Percentiles rank a stretch among this genome's conserved stretches.
Evolutionary conservation across 2,888 invertebrate species (phyloP).

Genomic region (Prenolepis imparis): DNA sequence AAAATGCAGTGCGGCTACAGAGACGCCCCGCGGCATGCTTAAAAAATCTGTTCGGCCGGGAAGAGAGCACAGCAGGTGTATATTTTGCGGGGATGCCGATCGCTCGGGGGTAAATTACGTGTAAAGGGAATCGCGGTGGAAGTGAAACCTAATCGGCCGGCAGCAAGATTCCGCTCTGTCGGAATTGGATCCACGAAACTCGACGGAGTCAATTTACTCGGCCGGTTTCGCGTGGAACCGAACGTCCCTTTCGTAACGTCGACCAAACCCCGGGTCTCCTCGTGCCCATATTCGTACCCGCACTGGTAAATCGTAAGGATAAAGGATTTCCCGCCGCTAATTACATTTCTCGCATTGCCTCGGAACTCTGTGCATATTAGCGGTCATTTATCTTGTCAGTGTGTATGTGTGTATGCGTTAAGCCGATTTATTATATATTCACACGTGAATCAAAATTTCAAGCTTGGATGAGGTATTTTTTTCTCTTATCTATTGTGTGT

Average conservation of each 20-base stretch:
- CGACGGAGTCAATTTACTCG: constrained; percentile 73
- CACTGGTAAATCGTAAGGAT: constrained; percentile 63
- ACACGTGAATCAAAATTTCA: neutral
- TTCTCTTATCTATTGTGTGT: neutral
- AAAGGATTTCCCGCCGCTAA: constrained; percentile 63
- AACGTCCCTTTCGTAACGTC: constrained; percentile 65
- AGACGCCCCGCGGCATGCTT: constrained; percentile 35
- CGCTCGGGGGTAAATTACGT: constrained; percentile 68
- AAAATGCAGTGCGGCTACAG: constrained; percentile 37
- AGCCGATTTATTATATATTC: neutral
- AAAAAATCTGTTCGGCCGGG: constrained; percentile 48
- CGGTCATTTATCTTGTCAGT: constrained; percentile 41
- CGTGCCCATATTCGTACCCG: constrained; percentile 20
- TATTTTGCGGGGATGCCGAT: constrained; percentile 50
- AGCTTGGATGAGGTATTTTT: neutral
- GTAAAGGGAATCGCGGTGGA: constrained; percentile 73
- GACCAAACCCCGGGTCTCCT: constrained; percentile 43
- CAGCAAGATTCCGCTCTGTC: constrained; percentile 65
- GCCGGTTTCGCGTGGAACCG: constrained; percentile 69
- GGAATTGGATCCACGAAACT: constrained; percentile 73
- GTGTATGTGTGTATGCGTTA: neutral
- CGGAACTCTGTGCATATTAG: constrained; percentile 8
- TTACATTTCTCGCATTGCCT: constrained; percentile 47
- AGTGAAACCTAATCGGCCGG: constrained; percentile 74
- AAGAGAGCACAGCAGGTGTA: constrained; percentile 43